Percentiles rank a stretch among this genome's conserved stretches.
Evolutionary conservation across 2,113 vertebrate species (phyloP).

Genomic region (Maccullochella peelii): DNA sequence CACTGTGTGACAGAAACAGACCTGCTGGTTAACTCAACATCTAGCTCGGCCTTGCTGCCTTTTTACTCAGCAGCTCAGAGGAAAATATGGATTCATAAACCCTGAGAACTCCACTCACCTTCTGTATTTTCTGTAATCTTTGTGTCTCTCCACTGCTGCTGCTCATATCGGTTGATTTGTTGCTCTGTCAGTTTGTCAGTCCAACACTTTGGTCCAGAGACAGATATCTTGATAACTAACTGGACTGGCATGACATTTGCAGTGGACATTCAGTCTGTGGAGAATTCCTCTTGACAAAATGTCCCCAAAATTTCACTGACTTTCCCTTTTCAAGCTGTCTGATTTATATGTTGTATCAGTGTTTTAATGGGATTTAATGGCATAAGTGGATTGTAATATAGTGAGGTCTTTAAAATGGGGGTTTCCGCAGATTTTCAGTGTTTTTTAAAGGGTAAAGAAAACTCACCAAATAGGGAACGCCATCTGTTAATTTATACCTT

Average conservation of each 20-base stretch:
- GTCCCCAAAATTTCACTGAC: background rate
- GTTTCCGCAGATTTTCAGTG: background rate
- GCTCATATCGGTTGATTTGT: background rate
- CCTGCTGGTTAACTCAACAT: conserved; percentile 23
- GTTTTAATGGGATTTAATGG: background rate
- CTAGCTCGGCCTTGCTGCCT: background rate
- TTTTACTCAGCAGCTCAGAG: conserved; percentile 24
- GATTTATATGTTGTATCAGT: background rate
- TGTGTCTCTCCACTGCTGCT: background rate
- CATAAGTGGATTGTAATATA: background rate
- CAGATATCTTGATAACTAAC: background rate
- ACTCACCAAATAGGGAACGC: too few species aligned
- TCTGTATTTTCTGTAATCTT: conserved; percentile 17
- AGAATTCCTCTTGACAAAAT: background rate
- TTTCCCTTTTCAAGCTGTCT: background rate
- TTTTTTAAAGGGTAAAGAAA: too few species aligned
- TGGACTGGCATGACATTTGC: background rate
- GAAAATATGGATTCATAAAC: conserved; percentile 21
- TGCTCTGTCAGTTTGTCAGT: background rate
- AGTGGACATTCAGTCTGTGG: background rate
- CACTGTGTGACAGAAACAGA: conserved; percentile 9
- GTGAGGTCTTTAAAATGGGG: background rate
- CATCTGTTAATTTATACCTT: too few species aligned
- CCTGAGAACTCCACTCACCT: conserved; percentile 23
- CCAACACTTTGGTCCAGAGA: background rate